Evolutionary conservation across 2,797 vertebrate species (phyloP).

Genomic region (Numenius phaeopus): DNA sequence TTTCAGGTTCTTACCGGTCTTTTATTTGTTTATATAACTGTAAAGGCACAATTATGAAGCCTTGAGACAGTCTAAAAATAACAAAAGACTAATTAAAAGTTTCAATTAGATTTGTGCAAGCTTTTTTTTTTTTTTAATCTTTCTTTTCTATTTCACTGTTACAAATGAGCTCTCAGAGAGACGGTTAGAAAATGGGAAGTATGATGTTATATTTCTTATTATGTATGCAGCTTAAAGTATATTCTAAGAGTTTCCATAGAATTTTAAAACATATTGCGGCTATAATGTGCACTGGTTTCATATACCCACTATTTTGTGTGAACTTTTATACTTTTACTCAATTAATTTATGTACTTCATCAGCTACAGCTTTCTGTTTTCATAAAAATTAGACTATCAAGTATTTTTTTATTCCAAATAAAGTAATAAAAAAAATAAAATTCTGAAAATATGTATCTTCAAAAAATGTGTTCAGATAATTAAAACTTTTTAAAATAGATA

Average conservation of each 20-base stretch:
- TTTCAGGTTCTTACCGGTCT: conserved; percentile 75
- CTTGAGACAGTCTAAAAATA: conserved; percentile 76
- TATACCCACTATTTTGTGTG: not conserved
- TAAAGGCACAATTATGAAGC: conserved; percentile 75
- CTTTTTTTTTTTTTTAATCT: conserved; percentile 37
- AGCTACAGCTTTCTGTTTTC: not conserved
- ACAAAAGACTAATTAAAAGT: conserved; percentile 74
- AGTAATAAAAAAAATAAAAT: not conserved
- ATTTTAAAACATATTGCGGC: not conserved
- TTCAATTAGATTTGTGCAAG: conserved; percentile 63
- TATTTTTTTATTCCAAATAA: not conserved
- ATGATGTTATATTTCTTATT: not conserved
- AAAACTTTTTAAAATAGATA: not conserved
- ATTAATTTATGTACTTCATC: not conserved
- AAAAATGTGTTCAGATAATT: not conserved
- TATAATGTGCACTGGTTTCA: not conserved
- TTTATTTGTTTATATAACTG: conserved; percentile 78
- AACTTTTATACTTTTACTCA: not conserved
- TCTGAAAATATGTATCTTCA: not conserved
- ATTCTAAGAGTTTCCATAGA: not conserved
- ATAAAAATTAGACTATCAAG: not conserved
- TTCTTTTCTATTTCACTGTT: conserved; percentile 45
- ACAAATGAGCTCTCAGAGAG: conserved; percentile 32
- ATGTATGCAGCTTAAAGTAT: not conserved
- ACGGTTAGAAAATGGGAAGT: not conserved